Base-by-base conservation (phyloP, 2,113 vertebrate species). In the Leptobrachium leishanense region DNA sequence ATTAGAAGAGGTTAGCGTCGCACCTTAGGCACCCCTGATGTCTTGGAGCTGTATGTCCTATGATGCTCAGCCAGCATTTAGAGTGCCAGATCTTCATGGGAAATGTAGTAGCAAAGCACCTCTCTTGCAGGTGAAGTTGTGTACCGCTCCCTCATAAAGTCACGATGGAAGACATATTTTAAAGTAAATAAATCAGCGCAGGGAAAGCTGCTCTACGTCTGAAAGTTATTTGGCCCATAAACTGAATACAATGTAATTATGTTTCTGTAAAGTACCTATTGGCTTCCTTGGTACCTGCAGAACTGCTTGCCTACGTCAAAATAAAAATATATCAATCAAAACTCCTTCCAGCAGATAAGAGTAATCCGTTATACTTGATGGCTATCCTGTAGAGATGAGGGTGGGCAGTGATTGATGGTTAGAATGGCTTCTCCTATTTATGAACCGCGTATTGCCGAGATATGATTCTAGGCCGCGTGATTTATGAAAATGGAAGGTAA, bases 401-500 rank as follows among this genome's bases (percentile, higher is more conserved):
- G 39, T 11, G 63, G 78, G 67, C 78, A 81, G 64, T 81, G 78
- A 81, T 59, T 74, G 64, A 81, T 81, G 70, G 64, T 68, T 46
- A 68, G 44, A 68, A 81, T 81, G 72, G 71, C 78, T 80, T 39
- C 53, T 74, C 31, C 44, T 64, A 42, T 79, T 67, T 73, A 79
- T 79, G 53, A 62, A 81, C 41, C 62, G 63, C 64, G 67, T 64
- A 42, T 68, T 81, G 71, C 68, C 5, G 3, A 74, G 63, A 74
- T 81, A 81, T 74, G 67, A 77, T 70, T 42, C 20, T 11, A 46
- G 54, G 10, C 8, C 54, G 64, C 68, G 72, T 74, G 78, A 81
- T 81, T 81, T 74, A 81, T 81, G 62, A 62, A 74, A 81, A 73
- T 67, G 15, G 77, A 79, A 68, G 54, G 42, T 68, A 74, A 81